phyloP scores from a whole-genome alignment of 2,113 vertebrate genomes.

The Gymnobelideus leadbeateri region DNA sequence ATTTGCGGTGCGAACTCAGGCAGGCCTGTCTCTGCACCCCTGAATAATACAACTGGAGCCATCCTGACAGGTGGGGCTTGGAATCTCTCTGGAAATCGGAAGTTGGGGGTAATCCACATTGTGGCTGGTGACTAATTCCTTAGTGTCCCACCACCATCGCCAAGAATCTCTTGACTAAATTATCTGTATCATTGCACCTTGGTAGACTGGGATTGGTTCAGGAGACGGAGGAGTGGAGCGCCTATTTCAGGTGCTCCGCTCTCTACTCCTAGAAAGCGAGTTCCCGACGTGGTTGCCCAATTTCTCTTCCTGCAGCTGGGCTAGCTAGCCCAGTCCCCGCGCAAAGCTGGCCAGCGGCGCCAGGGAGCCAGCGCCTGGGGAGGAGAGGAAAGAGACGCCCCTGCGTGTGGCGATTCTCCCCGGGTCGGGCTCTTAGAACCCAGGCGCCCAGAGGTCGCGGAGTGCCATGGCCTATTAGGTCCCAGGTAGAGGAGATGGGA shows the following conservation, averaged over 20 bases:
- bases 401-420: not conserved
- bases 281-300: not conserved
- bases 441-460: not conserved
- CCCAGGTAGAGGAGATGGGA: conserved; percentile 87
- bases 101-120: not conserved
- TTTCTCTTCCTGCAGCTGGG: not conserved
- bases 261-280: not conserved
- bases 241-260: not conserved
- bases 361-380: conserved; percentile 1
- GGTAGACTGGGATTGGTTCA: not conserved
- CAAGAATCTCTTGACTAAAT: not conserved
- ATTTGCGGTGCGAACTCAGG: not conserved
- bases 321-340: not conserved
- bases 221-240: not conserved
- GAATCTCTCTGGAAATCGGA: not conserved
- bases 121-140: not conserved
- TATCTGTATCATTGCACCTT: not conserved
- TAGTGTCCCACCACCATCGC: not conserved
- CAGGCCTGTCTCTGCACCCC: not conserved
- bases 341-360: not conserved
- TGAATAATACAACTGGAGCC: not conserved
- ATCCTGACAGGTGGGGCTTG: not conserved
- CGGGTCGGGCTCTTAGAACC: too few relatives aligned
- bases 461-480: conserved; percentile 85
- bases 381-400: conserved; percentile 2